phyloP scores from a whole-genome alignment of 1,140 invertebrate species.

The Hypsibius dujardini region DNA sequence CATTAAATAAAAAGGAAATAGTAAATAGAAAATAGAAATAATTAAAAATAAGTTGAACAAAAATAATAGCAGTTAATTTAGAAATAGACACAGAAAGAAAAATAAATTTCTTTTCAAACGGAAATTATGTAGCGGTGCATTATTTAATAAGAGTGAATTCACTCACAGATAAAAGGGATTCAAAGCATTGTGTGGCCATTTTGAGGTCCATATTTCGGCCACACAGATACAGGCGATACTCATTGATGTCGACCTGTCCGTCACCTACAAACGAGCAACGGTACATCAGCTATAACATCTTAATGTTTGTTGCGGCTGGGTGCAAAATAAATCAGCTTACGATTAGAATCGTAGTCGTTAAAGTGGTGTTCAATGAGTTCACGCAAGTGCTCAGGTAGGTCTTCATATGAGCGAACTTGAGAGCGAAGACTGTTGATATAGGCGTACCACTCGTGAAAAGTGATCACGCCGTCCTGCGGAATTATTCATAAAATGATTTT shows the following conservation, averaged over 20 bases:
- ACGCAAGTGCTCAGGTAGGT: slow-evolving; percentile 16
- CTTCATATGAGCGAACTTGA: slow-evolving; percentile 12
- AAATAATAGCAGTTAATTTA: no score
- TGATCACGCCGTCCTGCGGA: background rate
- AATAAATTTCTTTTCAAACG: no score
- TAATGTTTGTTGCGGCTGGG: background rate
- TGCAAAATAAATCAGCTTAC: slow-evolving; percentile 14
- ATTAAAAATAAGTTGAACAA: no score
- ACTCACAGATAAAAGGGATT: slow-evolving; percentile 19
- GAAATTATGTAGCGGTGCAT: no score
- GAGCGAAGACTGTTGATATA: background rate
- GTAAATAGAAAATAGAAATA: no score
- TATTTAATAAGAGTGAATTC: no score
- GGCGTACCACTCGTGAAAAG: slow-evolving; percentile 15
- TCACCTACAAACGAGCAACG: slow-evolving; percentile 16
- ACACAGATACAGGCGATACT: slow-evolving; percentile 21
- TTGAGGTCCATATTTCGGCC: slow-evolving; percentile 22
- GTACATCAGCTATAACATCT: background rate
- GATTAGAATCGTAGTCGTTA: slow-evolving; percentile 19
- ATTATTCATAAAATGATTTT: no score
- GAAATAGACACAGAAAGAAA: no score
- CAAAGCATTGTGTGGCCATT: slow-evolving; percentile 20
- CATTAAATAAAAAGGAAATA: no score
- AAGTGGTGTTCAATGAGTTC: slow-evolving; percentile 22
- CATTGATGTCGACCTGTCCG: slow-evolving; percentile 20